A percentile compares a stretch with the other conserved stretches of the same genome.
phyloP scores from a whole-genome alignment of 2,888 invertebrate genomes.

The Desoria tigrina region DNA sequence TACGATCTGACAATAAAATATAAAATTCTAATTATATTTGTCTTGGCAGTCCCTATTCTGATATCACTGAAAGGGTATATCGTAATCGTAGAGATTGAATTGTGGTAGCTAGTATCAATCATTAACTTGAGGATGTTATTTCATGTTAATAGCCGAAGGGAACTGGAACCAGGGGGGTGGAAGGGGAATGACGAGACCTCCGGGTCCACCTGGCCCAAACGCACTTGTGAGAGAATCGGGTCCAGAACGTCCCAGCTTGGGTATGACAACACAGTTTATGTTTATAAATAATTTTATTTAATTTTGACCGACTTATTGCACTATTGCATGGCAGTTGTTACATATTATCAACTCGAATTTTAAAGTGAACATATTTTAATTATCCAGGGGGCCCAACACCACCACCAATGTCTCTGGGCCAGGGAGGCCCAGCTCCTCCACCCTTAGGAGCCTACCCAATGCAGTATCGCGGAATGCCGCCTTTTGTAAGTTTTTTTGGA shows the following conservation, averaged over 20 bases:
- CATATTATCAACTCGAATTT: too few relatives aligned
- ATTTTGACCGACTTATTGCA: too few relatives aligned
- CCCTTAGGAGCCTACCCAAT: slow-evolving; percentile 50
- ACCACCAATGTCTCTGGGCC: slow-evolving; percentile 53
- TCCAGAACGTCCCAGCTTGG: slow-evolving; percentile 48
- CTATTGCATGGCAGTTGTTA: too few relatives aligned
- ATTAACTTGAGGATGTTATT: not conserved
- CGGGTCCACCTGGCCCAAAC: slow-evolving; percentile 61
- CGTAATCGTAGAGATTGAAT: too few relatives aligned
- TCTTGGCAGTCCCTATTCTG: too few relatives aligned
- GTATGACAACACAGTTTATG: too few relatives aligned
- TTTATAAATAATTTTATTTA: too few relatives aligned
- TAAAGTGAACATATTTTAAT: too few relatives aligned
- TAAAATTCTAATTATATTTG: too few relatives aligned
- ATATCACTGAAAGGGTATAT: too few relatives aligned
- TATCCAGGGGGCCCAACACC: slow-evolving; percentile 53
- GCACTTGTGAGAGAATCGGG: slow-evolving; percentile 63
- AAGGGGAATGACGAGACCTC: slow-evolving; percentile 45
- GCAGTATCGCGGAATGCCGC: slow-evolving; percentile 48
- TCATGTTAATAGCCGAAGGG: slow-evolving; percentile 49
- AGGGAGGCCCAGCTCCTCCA: slow-evolving; percentile 52
- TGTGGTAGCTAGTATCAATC: too few relatives aligned
- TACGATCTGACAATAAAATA: not conserved
- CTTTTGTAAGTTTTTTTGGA: slow-evolving; percentile 42
- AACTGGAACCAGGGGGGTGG: slow-evolving; percentile 54